A percentile compares a stretch with the other conserved stretches of the same genome.
Conservation (phyloP, 2,888 invertebrate species). For the Griposia aprilina region DNA sequence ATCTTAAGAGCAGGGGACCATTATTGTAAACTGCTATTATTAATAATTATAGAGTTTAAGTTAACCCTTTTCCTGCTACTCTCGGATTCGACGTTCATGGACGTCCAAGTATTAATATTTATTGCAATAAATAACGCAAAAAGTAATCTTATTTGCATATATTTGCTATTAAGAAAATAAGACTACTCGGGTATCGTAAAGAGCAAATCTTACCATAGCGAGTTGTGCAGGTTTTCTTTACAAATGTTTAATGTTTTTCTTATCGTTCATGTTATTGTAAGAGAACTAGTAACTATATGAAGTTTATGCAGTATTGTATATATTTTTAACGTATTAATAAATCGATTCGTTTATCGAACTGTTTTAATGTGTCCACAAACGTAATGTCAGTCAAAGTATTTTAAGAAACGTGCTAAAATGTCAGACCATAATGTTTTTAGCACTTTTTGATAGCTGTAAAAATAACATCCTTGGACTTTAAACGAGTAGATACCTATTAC, state of each 20-base stretch:
- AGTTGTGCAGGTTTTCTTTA: not conserved
- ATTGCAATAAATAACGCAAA: not conserved
- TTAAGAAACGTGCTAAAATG: not conserved
- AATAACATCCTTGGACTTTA: conserved; percentile 21
- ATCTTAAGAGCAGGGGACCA: not conserved
- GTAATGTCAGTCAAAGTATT: not conserved
- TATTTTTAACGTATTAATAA: not conserved
- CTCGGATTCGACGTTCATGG: not conserved
- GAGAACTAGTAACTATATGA: not conserved
- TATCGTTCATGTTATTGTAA: not conserved
- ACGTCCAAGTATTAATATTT: not conserved
- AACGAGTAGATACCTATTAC: not conserved
- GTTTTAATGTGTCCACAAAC: conserved; percentile 3
- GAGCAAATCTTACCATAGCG: not conserved
- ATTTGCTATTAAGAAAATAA: too few relatives aligned
- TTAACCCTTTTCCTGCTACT: not conserved
- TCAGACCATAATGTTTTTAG: not conserved
- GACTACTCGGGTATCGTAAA: not conserved
- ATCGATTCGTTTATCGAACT: not conserved
- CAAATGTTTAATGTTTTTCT: too few relatives aligned
- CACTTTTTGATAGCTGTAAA: not conserved
- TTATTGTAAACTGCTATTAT: too few relatives aligned
- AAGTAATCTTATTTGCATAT: not conserved
- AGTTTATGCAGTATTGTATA: not conserved
- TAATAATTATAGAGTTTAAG: not conserved